Base-by-base conservation (phyloP, 2,797 vertebrate genomes). In the Okamejei kenojei region DNA sequence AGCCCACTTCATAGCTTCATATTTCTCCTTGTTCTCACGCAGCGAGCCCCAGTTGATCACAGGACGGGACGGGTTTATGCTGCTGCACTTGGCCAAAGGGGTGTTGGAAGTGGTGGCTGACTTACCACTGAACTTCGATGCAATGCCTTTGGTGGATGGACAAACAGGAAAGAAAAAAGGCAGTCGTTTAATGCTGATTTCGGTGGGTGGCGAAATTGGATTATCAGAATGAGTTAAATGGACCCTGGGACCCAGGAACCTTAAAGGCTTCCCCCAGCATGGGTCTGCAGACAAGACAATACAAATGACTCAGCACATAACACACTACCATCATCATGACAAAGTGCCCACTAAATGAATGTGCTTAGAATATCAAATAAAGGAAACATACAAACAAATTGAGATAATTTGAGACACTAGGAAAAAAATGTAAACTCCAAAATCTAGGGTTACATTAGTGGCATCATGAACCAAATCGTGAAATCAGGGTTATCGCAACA, bases 1-100 rank as follows among this genome's bases (percentile, higher is more conserved):
- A 96, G 97, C 96, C 98, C 99, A 99, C 94, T 99, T 99, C 94
- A 98, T 96, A 93, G 96, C 95, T 93, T 96, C 97, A 93, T 98
- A 98, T 95, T 97, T 98, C 0, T 96, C 95, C 93, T 94, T 96
- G 95, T 98, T 98, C 95, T 98, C 96, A 94, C 98, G 96, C 94
- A 99, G 94, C 73, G 94, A 93, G 11, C 95, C 95, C 98, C 99
- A 99, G 93, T 99, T 96, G 93, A 99, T 98, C 45, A 95, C 26
- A 0, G 94, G 58, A 78, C 92, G 93, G 9, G 88, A 90, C 26
- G 84, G 2, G 23, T 45, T 54, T 71, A 17, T 4, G 11, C 26
- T 29, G 63, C 84, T 19, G 7, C n/a, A 9, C 17, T 65, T 35
- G 1, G 21, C 84, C 9, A 26, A 23, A 32, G 17, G 7, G 21